Percentiles rank a stretch among this genome's conserved stretches.
These are phyloP conservation scores for Rhopalosiphum padi DNA, from an alignment of 1,140 invertebrate genomes.

Conservation along the genomic window DNA sequence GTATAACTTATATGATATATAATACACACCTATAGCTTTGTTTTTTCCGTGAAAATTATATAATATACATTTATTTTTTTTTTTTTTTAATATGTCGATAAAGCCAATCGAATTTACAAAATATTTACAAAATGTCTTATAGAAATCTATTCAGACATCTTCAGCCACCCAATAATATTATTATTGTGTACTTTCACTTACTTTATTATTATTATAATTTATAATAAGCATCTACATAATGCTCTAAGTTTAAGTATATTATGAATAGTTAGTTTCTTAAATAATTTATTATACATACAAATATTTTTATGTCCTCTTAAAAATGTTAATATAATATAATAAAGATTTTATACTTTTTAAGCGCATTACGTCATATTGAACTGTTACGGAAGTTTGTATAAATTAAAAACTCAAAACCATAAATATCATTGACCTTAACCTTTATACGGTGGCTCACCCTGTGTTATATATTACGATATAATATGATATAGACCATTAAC, in stretches of 20 bases:
- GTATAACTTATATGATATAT: no score
- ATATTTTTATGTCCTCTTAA: background rate
- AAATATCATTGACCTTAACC: background rate
- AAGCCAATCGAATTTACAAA: background rate
- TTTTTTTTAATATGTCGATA: background rate
- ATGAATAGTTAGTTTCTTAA: background rate
- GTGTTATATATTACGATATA: background rate
- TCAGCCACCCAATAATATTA: no score
- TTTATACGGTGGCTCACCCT: background rate
- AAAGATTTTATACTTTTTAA: background rate
- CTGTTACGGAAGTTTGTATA: background rate
- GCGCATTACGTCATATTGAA: background rate
- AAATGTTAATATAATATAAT: no score
- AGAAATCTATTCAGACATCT: no score
- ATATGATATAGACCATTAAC: constrained; percentile 4
- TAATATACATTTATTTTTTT: background rate
- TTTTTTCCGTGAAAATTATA: background rate
- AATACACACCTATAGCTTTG: background rate
- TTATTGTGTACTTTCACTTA: no score
- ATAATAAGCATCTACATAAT: no score
- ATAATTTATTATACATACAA: background rate
- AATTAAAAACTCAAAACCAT: background rate
- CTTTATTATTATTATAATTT: no score
- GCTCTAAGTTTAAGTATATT: no score
- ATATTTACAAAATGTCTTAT: no score